These are phyloP conservation scores for Drosophila burlai DNA, from an alignment of 1,140 invertebrate species.

Conservation along the genomic window DNA sequence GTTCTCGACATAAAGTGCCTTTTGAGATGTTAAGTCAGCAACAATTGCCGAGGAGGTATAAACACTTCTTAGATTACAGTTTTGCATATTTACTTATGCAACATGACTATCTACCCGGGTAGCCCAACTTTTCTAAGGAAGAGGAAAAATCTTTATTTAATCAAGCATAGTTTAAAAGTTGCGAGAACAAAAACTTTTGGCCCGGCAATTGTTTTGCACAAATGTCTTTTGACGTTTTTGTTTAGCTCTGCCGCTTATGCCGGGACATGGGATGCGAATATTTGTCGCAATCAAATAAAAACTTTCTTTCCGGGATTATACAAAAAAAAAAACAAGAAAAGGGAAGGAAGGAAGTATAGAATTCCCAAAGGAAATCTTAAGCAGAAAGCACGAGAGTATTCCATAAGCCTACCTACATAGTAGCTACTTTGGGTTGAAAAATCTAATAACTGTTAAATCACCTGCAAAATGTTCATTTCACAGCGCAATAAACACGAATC, in stretches of 20 bases:
- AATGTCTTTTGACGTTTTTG: constrained; percentile 71
- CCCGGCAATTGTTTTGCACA: constrained; percentile 59
- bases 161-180: constrained; percentile 76
- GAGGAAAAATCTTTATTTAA: constrained; percentile 77
- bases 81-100: constrained; percentile 68
- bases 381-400: neutral
- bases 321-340: constrained; percentile 14
- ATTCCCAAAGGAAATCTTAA: constrained; percentile 35
- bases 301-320: constrained; percentile 63
- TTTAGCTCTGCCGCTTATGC: constrained; percentile 34
- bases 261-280: constrained; percentile 49
- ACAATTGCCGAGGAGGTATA: constrained; percentile 27
- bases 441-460: constrained; percentile 84
- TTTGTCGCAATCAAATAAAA: constrained; percentile 81
- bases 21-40: constrained; percentile 17
- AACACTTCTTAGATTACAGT: constrained; percentile 50
- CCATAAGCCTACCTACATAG: constrained; percentile 33
- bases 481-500: constrained; percentile 75
- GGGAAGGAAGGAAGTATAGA: constrained; percentile 8
- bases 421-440: constrained; percentile 48
- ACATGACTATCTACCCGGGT: constrained; percentile 31
- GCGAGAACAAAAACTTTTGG: constrained; percentile 42
- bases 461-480: constrained; percentile 84
- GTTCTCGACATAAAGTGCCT: constrained; percentile 26
- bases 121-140: constrained; percentile 33